These are phyloP conservation scores for Rhopalosiphum padi DNA, from an alignment of 1,140 invertebrate species.

Conservation along the genomic window DNA sequence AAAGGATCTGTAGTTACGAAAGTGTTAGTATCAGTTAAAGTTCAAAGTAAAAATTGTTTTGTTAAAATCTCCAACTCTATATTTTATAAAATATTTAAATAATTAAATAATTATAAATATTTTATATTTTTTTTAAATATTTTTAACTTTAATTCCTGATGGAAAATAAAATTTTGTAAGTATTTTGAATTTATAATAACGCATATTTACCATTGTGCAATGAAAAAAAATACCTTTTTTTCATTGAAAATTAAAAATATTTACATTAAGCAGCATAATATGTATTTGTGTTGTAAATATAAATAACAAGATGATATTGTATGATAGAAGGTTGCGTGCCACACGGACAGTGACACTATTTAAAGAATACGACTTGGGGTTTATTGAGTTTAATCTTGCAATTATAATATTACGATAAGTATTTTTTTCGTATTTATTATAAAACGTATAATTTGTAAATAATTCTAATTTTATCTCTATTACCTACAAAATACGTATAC, in stretches of 20 bases:
- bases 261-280: not conserved
- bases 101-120: too few species aligned
- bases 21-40: not conserved
- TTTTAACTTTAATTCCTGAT: too few species aligned
- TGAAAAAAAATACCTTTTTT: not conserved
- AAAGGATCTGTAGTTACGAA: not conserved
- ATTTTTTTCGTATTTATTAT: not conserved
- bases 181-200: too few species aligned
- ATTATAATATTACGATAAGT: too few species aligned
- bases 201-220: too few species aligned
- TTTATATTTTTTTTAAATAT: too few species aligned
- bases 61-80: not conserved
- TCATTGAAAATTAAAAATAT: not conserved
- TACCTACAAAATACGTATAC: not conserved
- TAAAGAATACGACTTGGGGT: not conserved
- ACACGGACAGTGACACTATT: not conserved
- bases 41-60: not conserved
- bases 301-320: not conserved
- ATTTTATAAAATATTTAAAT: too few species aligned
- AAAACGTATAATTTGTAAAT: not conserved
- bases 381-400: not conserved
- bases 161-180: too few species aligned
- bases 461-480: not conserved
- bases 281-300: not conserved
- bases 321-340: not conserved